Evolutionary conservation across 2,888 invertebrate genomes (phyloP).

Genomic region (Holacanthella duospinosa): DNA sequence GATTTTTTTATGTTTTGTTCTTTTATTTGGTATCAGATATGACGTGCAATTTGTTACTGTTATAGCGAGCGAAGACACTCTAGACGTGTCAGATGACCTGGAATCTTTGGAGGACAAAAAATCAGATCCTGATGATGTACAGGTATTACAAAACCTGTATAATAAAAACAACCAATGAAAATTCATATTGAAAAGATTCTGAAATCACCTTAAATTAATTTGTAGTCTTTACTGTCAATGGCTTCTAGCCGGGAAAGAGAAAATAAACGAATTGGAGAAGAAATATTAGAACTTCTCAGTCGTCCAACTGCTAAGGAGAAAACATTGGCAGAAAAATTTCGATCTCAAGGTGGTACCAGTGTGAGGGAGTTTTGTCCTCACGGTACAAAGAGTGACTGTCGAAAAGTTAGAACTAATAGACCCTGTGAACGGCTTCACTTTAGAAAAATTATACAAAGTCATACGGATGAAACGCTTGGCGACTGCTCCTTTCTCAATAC

Average conservation of each 20-base stretch:
- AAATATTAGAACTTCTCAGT: constrained; percentile 83
- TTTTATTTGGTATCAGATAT: no score
- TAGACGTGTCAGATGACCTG: no score
- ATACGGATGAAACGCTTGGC: constrained; percentile 87
- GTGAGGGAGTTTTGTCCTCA: constrained; percentile 84
- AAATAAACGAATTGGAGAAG: constrained; percentile 88
- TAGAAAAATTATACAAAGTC: constrained; percentile 87
- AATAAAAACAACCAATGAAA: no score
- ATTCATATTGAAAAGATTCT: no score
- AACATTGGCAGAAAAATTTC: constrained; percentile 87
- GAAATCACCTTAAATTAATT: no score
- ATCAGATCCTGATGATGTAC: constrained; percentile 2
- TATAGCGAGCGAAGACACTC: background rate
- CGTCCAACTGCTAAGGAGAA: constrained; percentile 94
- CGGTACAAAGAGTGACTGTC: constrained; percentile 83
- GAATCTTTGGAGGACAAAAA: background rate
- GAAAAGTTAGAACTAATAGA: constrained; percentile 44
- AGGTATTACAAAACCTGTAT: background rate
- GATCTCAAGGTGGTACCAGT: constrained; percentile 72
- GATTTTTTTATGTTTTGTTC: background rate
- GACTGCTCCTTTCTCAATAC: constrained; percentile 97
- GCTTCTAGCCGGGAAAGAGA: constrained; percentile 92
- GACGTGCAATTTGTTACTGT: no score
- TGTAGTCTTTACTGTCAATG: constrained; percentile 71
- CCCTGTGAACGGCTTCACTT: constrained; percentile 87